Base-by-base conservation (phyloP, 2,888 invertebrate genomes). In the Atethmia centrago region DNA sequence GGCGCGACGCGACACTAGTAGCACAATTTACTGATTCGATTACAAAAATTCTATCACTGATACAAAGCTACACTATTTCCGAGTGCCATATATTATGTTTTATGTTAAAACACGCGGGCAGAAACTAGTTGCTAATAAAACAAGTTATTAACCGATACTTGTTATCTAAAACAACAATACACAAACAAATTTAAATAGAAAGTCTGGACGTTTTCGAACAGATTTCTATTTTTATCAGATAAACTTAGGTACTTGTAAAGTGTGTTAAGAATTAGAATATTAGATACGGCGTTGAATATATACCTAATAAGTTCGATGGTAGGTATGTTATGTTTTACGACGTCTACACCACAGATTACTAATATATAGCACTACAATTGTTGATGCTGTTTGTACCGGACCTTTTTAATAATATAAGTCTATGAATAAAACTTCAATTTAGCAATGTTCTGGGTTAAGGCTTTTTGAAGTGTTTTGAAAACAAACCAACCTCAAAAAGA, bases 401-500 rank as follows among this genome's bases (percentile, higher is more conserved):
- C 36, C 25, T 69, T 69, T 65, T 21, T 47, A 21, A 16, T 21
- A 21, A 9, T 16, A 3, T 42, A 21, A 25, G n/a, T 67, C 68
- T 71, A 42, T 28, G 8, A 51, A 21, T 5, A 59, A 36, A 55
- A 71, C 40, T 56, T 49, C 28, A 63, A 40, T 42, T 51, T 31
- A 47, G 16, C 42, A 70, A 59, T 49, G 36, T 42, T 63, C 14
- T 21, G 21, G 19, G 12, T 1, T 21, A 63, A 31, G 49, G 2
- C 7, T 36, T 51, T 31, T 70, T 65, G 40, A 36, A 55, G 21
- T 71, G 56, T 47, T 72, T 51, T 62, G 45, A 73, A 36, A 63
- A 56, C 71, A 71, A 58, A 53, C 25, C 40, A 70, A 76, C 53
- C 42, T 63, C 62, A 51, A 25, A 74, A 68, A 42, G n/a, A 45